Evolutionary conservation across 1,140 invertebrate genomes (phyloP).

Genomic region (Brachionus rubens): DNA sequence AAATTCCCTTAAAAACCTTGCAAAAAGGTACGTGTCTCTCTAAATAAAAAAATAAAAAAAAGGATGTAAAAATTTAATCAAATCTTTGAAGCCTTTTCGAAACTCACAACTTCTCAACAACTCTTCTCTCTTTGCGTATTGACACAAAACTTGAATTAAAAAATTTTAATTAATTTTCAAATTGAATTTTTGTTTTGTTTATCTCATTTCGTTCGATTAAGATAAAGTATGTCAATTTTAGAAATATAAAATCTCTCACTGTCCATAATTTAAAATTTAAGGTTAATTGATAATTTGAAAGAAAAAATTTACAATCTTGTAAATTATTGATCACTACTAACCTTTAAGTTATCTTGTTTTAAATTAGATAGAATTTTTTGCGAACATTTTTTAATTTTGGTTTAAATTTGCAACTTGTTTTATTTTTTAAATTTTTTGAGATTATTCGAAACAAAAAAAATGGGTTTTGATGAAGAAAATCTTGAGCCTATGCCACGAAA

Average conservation of each 20-base stretch:
- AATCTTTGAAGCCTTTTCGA: no score
- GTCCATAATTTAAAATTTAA: neutral
- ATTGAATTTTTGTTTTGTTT: no score
- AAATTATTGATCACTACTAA: no score
- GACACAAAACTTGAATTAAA: no score
- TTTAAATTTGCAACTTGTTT: neutral
- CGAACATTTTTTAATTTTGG: constrained; percentile 11
- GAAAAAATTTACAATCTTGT: neutral
- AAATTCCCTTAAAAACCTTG: neutral
- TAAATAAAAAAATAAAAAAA: neutral
- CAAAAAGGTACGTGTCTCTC: neutral
- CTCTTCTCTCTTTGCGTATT: no score
- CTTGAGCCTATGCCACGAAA: neutral
- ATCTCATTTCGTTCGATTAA: no score
- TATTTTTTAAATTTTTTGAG: neutral
- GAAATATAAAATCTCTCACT: no score
- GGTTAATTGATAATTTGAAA: constrained; percentile 32
- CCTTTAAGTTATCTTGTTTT: no score
- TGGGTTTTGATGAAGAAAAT: constrained; percentile 30
- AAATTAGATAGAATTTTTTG: no score
- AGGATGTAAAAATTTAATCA: no score
- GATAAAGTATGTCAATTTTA: constrained; percentile 15
- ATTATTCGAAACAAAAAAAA: neutral
- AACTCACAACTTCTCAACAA: no score
- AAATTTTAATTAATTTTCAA: no score